Percentiles rank a stretch among this genome's conserved stretches.
Conservation (phyloP, 1,140 invertebrate genomes). For the Leptopilina boulardi region DNA sequence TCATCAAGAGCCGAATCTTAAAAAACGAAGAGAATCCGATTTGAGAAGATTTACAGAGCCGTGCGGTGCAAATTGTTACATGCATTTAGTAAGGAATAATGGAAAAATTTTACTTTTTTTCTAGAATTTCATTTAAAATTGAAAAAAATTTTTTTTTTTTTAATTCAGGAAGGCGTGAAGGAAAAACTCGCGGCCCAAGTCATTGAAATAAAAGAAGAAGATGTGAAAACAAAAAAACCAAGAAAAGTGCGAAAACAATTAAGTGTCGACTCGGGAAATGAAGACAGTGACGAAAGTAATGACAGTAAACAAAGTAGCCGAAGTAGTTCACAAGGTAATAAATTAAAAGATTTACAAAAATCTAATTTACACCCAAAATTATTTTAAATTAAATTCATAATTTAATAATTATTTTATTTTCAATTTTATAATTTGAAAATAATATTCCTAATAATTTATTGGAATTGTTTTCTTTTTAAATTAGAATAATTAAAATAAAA, state of each 20-base stretch:
- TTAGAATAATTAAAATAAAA: neutral
- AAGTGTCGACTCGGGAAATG: slow-evolving; percentile 91
- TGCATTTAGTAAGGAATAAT: slow-evolving; percentile 84
- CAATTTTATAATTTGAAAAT: too few relatives aligned
- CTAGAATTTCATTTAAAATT: neutral
- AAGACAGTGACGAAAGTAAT: slow-evolving; percentile 94
- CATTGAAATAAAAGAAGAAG: slow-evolving; percentile 77
- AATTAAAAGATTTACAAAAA: neutral
- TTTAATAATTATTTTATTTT: too few relatives aligned
- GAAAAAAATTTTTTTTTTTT: neutral
- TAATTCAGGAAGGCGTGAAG: slow-evolving; percentile 84
- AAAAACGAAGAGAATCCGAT: slow-evolving; percentile 92
- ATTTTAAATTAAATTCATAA: too few relatives aligned
- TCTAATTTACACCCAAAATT: too few relatives aligned
- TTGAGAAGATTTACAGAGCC: slow-evolving; percentile 90
- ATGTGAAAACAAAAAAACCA: slow-evolving; percentile 76
- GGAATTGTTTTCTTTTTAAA: too few relatives aligned
- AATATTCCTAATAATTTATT: too few relatives aligned
- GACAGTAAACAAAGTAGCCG: slow-evolving; percentile 83
- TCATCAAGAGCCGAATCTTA: slow-evolving; percentile 92
- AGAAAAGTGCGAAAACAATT: slow-evolving; percentile 82
- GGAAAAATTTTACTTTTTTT: slow-evolving; percentile 29
- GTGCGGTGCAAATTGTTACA: slow-evolving; percentile 92
- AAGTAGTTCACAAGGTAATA: slow-evolving; percentile 70
- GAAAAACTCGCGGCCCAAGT: slow-evolving; percentile 86